Evolutionary conservation across 2,797 vertebrate genomes (phyloP), one percentile per base, ranked within the genome.

Genomic region (Lutjanus argentimaculatus): DNA sequence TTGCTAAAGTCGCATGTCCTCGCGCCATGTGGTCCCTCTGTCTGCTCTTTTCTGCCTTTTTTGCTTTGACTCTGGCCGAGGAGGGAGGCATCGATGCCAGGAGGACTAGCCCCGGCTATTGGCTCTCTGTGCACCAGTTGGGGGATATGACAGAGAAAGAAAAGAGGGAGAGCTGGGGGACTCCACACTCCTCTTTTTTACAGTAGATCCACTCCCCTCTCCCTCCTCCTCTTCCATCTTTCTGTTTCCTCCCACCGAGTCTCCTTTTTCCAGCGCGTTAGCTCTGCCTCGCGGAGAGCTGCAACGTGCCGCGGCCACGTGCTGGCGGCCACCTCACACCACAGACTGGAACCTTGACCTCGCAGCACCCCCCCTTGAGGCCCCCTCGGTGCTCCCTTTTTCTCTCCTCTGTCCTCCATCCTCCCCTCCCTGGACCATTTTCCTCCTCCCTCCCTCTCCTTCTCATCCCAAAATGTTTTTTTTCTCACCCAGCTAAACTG

Each of bases 261-360:
- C 59, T 73, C 63, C 45, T 80, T 65, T 70, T 71, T 68, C 52
- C 83, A 68, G 75, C 22, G 61, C 15, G 83, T 86, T 72, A 65
- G 82, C 83, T 75, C 64, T 73, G 86, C 67, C 65, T 81, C 65
- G 11, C 46, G 9, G 72, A 76, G 51, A 42, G 61, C 61, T 79
- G 83, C 85, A 90, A 88, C 83, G 85, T 91, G 90, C 81, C 14
- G 51, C 4, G 17, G 78, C 81, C 87, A 91, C 83, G 79, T 92
- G 87, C 86, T 16, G 77, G 69, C 65, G 11, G 79, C 72, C 73
- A 80, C 70, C 88, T 88, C 78, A 73, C 71, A 59, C 77, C 66
- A 63, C 72, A 70, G 58, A 71, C 85, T 56, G 75, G 75, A 88
- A 91, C 88, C 86, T 89, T 90, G 84, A 91, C 91, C 91, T 84